A percentile compares a stretch with the other conserved stretches of the same genome.
phyloP scores from a whole-genome alignment of 1,140 invertebrate genomes.

The Drepana arcuata region DNA sequence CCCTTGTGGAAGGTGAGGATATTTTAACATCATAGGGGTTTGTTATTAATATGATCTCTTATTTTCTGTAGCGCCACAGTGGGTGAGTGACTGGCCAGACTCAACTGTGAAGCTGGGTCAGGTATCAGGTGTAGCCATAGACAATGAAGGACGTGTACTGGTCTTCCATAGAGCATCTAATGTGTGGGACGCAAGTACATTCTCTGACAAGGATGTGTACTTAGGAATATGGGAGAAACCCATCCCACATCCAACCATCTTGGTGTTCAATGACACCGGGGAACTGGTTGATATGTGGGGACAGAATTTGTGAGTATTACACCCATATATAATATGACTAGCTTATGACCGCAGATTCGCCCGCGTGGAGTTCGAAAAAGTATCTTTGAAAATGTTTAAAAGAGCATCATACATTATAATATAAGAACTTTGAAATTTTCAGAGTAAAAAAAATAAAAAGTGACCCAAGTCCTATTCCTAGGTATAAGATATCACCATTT shows the following conservation, averaged over 20 bases:
- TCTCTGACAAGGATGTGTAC: slow-evolving; percentile 75
- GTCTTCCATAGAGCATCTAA: slow-evolving; percentile 88
- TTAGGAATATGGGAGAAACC: slow-evolving; percentile 75
- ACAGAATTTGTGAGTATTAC: slow-evolving; percentile 77
- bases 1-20: too few species aligned
- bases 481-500: too few species aligned
- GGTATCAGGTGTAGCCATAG: slow-evolving; percentile 85
- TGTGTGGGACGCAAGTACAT: slow-evolving; percentile 80
- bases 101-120: slow-evolving; percentile 77
- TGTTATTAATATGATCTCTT: neutral
- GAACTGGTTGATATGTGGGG: slow-evolving; percentile 84
- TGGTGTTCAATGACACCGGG: slow-evolving; percentile 83
- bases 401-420: neutral
- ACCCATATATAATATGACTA: too few species aligned
- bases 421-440: neutral
- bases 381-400: slow-evolving; percentile 3
- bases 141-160: slow-evolving; percentile 80
- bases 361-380: too few species aligned
- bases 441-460: neutral
- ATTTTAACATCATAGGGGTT: neutral
- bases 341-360: too few species aligned
- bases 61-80: slow-evolving; percentile 45
- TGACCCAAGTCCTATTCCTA: too few species aligned
- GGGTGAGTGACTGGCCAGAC: slow-evolving; percentile 71
- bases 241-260: slow-evolving; percentile 82